These are phyloP conservation scores for Anodontia alba DNA, from an alignment of 2,888 invertebrate genomes.

Conservation along the genomic window DNA sequence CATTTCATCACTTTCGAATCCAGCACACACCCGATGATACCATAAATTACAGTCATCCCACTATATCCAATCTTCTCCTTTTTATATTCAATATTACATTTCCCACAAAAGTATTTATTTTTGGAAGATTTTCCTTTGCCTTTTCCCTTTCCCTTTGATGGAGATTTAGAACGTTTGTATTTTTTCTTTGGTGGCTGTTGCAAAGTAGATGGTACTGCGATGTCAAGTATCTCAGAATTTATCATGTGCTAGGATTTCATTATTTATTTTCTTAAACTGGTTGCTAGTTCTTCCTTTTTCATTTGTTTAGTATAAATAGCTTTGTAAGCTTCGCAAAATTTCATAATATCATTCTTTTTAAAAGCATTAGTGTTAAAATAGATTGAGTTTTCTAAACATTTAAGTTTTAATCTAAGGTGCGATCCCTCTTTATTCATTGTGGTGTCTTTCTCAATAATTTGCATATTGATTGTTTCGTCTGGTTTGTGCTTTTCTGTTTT, in stretches of 20 bases:
- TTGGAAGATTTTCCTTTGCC: background rate
- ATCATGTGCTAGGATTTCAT: background rate
- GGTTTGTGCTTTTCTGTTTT: background rate
- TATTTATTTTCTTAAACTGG: background rate
- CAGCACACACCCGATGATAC: background rate
- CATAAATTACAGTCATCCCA: background rate
- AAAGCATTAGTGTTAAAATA: background rate
- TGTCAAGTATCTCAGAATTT: background rate
- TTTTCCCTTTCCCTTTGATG: background rate
- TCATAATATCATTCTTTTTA: background rate
- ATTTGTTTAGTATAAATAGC: background rate
- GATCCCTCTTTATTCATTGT: conserved; percentile 22
- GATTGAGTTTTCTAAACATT: conserved; percentile 1
- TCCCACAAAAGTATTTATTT: background rate
- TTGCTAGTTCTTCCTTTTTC: background rate
- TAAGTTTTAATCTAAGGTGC: conserved; percentile 34
- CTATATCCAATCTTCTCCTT: background rate
- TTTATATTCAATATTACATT: background rate
- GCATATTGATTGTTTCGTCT: background rate
- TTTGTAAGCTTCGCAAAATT: background rate
- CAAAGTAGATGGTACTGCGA: background rate
- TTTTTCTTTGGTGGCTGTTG: background rate
- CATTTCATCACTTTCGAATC: background rate
- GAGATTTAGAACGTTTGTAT: background rate
- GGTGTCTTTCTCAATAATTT: conserved; percentile 5